Percentiles rank a stretch among this genome's conserved stretches.
phyloP scores from a whole-genome alignment of 2,888 invertebrate genomes.

The Macrosiphum euphorbiae region DNA sequence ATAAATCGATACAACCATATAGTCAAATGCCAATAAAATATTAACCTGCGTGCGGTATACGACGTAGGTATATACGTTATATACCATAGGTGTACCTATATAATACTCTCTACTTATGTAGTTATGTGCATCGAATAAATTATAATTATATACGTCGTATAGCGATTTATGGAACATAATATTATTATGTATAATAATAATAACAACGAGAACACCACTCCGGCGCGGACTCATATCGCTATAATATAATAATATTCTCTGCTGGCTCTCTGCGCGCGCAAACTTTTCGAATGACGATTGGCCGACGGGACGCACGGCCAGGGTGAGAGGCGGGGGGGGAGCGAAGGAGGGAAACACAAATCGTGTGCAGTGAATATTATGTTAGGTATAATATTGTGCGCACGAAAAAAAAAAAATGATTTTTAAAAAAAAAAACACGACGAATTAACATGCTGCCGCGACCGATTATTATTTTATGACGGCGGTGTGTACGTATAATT shows the following conservation, averaged over 20 bases:
- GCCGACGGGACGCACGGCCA: not conserved
- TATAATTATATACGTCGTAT: not conserved
- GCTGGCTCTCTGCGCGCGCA: not conserved
- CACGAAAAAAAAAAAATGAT: not conserved
- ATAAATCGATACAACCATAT: not conserved
- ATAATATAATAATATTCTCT: not conserved
- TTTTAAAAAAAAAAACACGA: slow-evolving; percentile 4
- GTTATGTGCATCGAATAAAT: not conserved
- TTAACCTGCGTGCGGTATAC: not conserved
- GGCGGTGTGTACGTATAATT: slow-evolving; percentile 42
- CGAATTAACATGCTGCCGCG: slow-evolving; percentile 43
- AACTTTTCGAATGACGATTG: not conserved
- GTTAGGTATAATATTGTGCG: not conserved
- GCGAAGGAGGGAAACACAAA: not conserved
- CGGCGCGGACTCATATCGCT: not conserved
- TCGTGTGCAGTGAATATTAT: not conserved
- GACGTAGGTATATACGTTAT: not conserved
- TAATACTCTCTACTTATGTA: not conserved
- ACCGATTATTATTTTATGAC: slow-evolving; percentile 44
- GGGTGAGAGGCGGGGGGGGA: too few relatives aligned
- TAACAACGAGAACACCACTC: not conserved
- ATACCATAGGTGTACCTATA: not conserved
- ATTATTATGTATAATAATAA: not conserved
- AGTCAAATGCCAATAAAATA: not conserved
- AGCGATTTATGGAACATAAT: not conserved